Evolutionary conservation across 1,140 invertebrate species (phyloP), one percentile per base, ranked within the genome.

Genomic region (Formica selysi): DNA sequence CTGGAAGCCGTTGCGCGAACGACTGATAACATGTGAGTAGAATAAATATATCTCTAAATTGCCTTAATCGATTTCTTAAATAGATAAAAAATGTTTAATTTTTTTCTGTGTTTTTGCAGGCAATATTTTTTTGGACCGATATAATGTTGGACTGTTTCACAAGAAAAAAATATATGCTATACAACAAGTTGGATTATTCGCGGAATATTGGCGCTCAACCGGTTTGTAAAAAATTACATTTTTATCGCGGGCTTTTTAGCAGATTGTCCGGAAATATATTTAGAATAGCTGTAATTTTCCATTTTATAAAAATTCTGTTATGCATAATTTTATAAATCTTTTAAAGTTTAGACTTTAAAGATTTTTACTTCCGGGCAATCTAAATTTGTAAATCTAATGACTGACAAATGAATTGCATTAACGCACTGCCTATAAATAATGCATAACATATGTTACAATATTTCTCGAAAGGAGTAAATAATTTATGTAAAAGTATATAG

Each of bases 1-100:
- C 70, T 95, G 8, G 94, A 94, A 59, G 90, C 94, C 16, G 94
- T 93, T 62, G 94, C 94, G 11, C 90, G 94, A 83, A 91, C 88
- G 5, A 79, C 92, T 5, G 93, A 94, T 64, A 90, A 90, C 51
- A 87, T 94, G 93, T 94, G 79, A 91, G 92, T 86, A 80, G 29
- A 74, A 80, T 80, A 19, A 51, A 41, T n/a, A 73, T 71, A 29
- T 44, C 2, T 79, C 7, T 8, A 8, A 4, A 48, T 62, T 29
- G 11, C 10, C 7, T 68, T 3, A 19, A 19, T 41, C 22, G 3
- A 32, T 70, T 81, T 16, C 13, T 38, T 11, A 19, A 19, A 10
- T 79, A 3, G 4, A 13, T 67, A 11, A 64, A 26, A 64, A 6
- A 74, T 44, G 1, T 87, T 32, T 70, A 70, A 71, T 85, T 11